Base-by-base conservation (phyloP, 2,888 invertebrate genomes). In the Ennomos erosarius region DNA sequence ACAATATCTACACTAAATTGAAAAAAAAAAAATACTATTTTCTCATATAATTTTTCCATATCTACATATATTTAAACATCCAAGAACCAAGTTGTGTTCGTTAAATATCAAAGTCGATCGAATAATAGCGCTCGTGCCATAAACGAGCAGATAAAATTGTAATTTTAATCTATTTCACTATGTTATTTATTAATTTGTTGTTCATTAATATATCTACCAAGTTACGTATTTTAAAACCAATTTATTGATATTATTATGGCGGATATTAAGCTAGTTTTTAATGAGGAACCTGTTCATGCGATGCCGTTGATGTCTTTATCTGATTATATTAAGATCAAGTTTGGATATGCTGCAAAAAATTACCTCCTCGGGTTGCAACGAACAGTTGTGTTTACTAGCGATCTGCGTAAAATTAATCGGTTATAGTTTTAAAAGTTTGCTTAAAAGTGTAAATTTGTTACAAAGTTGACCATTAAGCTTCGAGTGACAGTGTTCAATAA, bases 241-340 rank as follows among this genome's bases (percentile, higher is more conserved):
- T 45, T 59, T 59, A 55, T 59, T 6, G 38, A 47, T 48, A n/a
- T n/a, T n/a, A n/a, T n/a, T n/a, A 39, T 38, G 16, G 11, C 51
- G 43, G 26, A 43, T 53, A 44, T 36, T 35, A 12, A 36, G 11
- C 51, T 44, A 61, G 57, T 58, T 48, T 56, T 59, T 12, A 34
- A 50, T 49, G 44, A 16, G 9, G 40, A 61, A 65, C 63, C 34
- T 36, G 65, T 63, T 63, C 11, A 55, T 67, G 61, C 44, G 61
- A 63, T 68, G 53, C 59, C 35, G 55, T 59, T 69, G 64, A 59
- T 67, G 57, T 58, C 70, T 69, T 70, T 74, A 78, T 78, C 70
- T 67, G 53, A 69, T 67, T 70, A 65, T 69, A 70, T 75, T 70
- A 65, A 53, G 68, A 76, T 73, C 68, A 69, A 66, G 69, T 77